Base-by-base conservation (phyloP, 2,888 invertebrate species). In the Drosophila mayaguana region DNA sequence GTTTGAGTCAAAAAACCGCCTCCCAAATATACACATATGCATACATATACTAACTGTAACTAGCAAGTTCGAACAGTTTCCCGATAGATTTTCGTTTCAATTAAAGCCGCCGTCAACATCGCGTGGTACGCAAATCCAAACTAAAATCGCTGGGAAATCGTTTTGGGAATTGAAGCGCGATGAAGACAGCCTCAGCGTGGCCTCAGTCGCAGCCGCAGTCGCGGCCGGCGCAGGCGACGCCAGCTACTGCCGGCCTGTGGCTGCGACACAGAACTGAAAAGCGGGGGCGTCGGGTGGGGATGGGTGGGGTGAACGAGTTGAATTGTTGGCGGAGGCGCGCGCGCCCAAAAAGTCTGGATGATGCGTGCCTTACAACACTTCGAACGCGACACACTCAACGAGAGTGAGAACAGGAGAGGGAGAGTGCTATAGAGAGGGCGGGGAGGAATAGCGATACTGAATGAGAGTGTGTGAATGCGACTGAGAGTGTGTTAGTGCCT, bases 61-160 rank as follows among this genome's bases (percentile, higher is more conserved):
- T 65, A 63, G 54, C 53, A 66, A 63, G 45, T 46, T 45, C 65
- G 63, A 53, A 53, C 53, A 40, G 36, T 63, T 60, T 63, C 43
- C 80, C 80, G 78, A 56, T 80, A 68, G 56, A 38, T 68, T 79
- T 82, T 71, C 63, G 66, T 22, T 81, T 82, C 80, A 74, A 80
- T 83, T 90, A 83, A 91, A 91, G 89, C 91, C 91, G 89, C 90
- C 92, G 91, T 91, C 89, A 88, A 90, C 87, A 89, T 91, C 89
- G 91, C 90, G 89, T 89, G 89, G 90, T 91, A 91, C 91, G 91
- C 91, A 91, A 92, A 92, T 92, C 91, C 90, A 89, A 92, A 92
- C 92, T 92, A 81, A 92, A 90, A 91, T 90, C 87, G 92, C 88
- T 87, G 87, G 90, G 81, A 91, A 91, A 90, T 85, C 90, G 86